These are phyloP conservation scores for Ploceus nigricollis DNA, from an alignment of 2,113 vertebrate genomes.

Conservation along the genomic window DNA sequence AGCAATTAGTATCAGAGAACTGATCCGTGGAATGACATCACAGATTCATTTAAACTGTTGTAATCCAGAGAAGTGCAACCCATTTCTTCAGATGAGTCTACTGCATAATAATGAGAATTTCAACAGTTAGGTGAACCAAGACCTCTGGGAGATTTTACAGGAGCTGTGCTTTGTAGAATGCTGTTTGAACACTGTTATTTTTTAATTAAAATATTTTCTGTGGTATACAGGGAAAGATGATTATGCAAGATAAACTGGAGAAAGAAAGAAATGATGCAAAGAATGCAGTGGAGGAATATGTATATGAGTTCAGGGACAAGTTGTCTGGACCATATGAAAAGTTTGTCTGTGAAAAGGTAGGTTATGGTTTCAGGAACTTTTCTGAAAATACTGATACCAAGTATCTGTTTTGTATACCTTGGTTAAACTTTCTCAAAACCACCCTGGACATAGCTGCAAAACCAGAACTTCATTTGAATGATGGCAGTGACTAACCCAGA, in stretches of 20 bases:
- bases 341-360: slow-evolving; percentile 75
- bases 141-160: not conserved
- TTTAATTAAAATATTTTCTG: not conserved
- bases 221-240: slow-evolving; percentile 77
- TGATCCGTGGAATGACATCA: not conserved
- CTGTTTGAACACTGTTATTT: not conserved
- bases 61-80: not conserved
- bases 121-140: not conserved
- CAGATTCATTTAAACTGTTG: not conserved
- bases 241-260: slow-evolving; percentile 81
- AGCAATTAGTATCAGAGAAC: not conserved
- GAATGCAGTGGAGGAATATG: slow-evolving; percentile 82
- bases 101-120: not conserved
- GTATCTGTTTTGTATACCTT: not conserved
- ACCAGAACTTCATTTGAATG: not conserved
- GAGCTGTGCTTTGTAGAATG: not conserved
- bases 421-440: not conserved
- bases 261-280: slow-evolving; percentile 82
- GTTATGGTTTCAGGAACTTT: not conserved
- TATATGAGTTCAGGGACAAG: slow-evolving; percentile 81
- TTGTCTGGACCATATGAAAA: slow-evolving; percentile 75
- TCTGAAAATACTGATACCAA: not conserved
- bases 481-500: not conserved
- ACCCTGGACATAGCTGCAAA: not conserved
- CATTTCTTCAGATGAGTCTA: not conserved